Conservation (phyloP, 2,113 vertebrate genomes). For the Aplodontia rufa region DNA sequence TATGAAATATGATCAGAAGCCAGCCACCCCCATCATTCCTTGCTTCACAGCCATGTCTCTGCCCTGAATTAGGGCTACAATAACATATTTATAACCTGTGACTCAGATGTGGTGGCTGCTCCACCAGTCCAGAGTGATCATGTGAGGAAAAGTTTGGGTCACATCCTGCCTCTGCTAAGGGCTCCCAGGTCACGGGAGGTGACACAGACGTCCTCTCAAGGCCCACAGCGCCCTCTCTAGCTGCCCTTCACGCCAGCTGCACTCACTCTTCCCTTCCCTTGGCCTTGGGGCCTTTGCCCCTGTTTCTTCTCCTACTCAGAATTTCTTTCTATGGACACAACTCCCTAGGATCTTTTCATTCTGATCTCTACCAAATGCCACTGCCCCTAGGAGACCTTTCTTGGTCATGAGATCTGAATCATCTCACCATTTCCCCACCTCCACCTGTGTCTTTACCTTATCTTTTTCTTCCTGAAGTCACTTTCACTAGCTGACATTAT, state of each 20-base stretch:
- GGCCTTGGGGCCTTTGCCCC: background rate
- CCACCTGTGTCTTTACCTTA: background rate
- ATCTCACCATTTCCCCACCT: background rate
- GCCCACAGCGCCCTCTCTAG: background rate
- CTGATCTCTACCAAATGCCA: background rate
- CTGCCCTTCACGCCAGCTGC: background rate
- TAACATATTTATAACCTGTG: background rate
- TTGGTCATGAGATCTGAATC: background rate
- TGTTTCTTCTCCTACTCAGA: background rate
- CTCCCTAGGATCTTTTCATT: background rate
- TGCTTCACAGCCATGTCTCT: background rate
- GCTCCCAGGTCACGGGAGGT: background rate
- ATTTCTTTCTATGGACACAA: background rate
- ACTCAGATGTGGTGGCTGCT: fast-evolving
- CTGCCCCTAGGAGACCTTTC: background rate
- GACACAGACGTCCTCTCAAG: background rate
- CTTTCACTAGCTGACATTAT: background rate
- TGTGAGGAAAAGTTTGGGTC: too few relatives aligned
- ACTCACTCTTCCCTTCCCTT: background rate
- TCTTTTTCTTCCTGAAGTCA: background rate
- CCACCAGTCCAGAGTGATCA: background rate
- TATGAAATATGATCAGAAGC: background rate
- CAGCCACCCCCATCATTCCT: fast-evolving
- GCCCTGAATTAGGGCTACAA: background rate
- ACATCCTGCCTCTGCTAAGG: background rate